Percentiles rank a stretch among this genome's conserved stretches.
phyloP scores from a whole-genome alignment of 2,888 invertebrate genomes.

The Protonemura montana region DNA sequence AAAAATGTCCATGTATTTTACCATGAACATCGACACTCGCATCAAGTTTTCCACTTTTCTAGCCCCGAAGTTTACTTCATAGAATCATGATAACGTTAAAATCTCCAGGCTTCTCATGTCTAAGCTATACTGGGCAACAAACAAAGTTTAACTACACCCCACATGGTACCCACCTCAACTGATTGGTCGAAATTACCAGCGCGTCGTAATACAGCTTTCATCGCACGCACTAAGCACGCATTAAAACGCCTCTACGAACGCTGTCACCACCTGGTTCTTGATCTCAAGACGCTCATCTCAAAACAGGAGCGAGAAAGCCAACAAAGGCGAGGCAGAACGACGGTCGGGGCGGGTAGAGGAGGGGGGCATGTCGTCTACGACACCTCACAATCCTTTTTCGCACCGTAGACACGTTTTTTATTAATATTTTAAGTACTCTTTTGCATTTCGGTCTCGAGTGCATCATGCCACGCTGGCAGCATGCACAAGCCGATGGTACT shows the following conservation, averaged over 20 bases:
- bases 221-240: not conserved
- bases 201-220: not conserved
- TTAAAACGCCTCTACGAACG: not conserved
- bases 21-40: not conserved
- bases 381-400: conserved; percentile 12
- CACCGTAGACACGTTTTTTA: conserved; percentile 1
- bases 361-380: not conserved
- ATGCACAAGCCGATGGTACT: not conserved
- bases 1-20: not conserved
- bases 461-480: not conserved
- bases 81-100: not conserved
- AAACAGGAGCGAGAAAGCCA: not conserved
- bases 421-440: conserved; percentile 12
- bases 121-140: too few relatives aligned
- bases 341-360: not conserved
- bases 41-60: not conserved
- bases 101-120: not conserved
- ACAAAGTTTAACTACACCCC: not conserved
- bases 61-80: not conserved
- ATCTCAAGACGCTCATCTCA: not conserved
- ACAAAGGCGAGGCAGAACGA: not conserved
- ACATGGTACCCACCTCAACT: not conserved
- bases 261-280: not conserved
- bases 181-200: not conserved
- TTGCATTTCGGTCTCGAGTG: not conserved